Base-by-base conservation (phyloP, 2,797 vertebrate genomes). In the Lepus townsendii region DNA sequence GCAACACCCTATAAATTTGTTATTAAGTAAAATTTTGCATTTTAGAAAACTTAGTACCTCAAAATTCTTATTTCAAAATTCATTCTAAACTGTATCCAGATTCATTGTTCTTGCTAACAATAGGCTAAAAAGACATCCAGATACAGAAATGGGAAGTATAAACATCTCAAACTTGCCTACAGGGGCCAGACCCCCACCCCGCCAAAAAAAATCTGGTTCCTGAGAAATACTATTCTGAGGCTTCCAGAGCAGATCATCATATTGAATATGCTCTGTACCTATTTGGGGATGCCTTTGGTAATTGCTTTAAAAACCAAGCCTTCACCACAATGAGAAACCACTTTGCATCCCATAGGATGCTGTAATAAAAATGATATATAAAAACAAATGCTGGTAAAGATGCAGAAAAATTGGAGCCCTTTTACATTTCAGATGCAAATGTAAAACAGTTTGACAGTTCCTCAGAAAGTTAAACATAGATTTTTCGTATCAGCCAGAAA, bases 401-500 rank as follows among this genome's bases (percentile, higher is more conserved):
- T 54, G 9, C 35, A 26, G 9, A 75, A 60, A 62, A 68, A 63
- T 35, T 77, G 17, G 57, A 88, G 27, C 22, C 22, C 54, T 88
- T 22, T 35, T 57, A 65, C 14, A 50, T 32, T 92, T 13, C 42
- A 90, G 10, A 26, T 30, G 5, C 32, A 6, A 86, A 79, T 32
- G 30, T 50, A 94, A 83, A 95, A 30, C 38, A 38, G 1, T 73
- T 84, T 79, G 16, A 9, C 47, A 54, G 12, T 76, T 83, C 42
- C 60, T 88, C 32, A n/a, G 68, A 76, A 93, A 87, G 42, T 78
- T 68, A 93, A 84, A 82, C 13, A 47, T n/a, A 47, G 66, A 91
- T 65, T 72, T 47, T 54, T 35, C 42, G 17, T 30, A 19, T 75
- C n/a, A 83, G 27, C 50, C 65, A 78, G 32, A 3, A 73, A 57